Percentiles rank a stretch among this genome's conserved stretches.
phyloP scores from a whole-genome alignment of 1,140 invertebrate genomes.

The Chrysopa pallens region DNA sequence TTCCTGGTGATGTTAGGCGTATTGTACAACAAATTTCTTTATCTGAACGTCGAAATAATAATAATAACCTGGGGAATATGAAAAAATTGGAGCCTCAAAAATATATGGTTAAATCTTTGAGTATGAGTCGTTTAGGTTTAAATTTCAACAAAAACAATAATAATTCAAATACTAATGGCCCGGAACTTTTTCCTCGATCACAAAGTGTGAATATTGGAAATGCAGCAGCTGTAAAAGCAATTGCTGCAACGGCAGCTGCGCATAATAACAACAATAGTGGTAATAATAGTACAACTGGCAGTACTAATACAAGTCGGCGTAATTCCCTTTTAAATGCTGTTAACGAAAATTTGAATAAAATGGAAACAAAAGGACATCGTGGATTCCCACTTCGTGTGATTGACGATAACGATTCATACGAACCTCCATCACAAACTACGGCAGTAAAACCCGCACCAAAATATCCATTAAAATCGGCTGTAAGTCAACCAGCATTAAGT shows the following conservation, averaged over 20 bases:
- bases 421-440: conserved; percentile 10
- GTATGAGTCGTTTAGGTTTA: conserved; percentile 14
- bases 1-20: conserved; percentile 43
- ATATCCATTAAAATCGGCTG: conserved; percentile 21
- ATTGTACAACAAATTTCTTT: conserved; percentile 31
- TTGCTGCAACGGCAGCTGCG: neutral
- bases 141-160: conserved; percentile 8
- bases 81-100: conserved; percentile 3
- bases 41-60: conserved; percentile 9
- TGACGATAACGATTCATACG: conserved; percentile 9
- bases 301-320: neutral
- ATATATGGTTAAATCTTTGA: conserved; percentile 12
- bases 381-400: conserved; percentile 1
- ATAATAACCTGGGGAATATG: conserved; percentile 11
- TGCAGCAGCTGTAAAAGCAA: neutral
- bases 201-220: neutral
- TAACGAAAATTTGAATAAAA: conserved; percentile 4
- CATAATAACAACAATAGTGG: neutral
- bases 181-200: neutral
- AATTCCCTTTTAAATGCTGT: neutral
- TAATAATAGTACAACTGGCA: neutral
- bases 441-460: conserved; percentile 12
- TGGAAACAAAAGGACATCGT: conserved; percentile 2
- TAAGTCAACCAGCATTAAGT: conserved; percentile 27
- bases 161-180: neutral